Evolutionary conservation across 2,888 invertebrate genomes (phyloP).

Genomic region (Meteorus cinctellus): DNA sequence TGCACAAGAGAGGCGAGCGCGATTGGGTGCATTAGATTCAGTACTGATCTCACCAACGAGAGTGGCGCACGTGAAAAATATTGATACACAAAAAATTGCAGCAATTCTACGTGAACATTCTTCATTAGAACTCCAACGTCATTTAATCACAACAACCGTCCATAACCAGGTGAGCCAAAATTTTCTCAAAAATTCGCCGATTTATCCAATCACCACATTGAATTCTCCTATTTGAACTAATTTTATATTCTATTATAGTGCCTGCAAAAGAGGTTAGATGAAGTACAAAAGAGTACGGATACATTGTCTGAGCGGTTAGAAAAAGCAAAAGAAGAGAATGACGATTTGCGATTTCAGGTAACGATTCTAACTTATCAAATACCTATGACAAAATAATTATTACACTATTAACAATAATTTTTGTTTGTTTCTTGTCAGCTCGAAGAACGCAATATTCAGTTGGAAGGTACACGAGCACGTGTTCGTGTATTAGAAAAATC

Average conservation of each 20-base stretch:
- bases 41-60: slow-evolving; percentile 80
- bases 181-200: too few species aligned
- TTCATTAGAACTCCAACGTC: slow-evolving; percentile 87
- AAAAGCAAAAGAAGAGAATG: slow-evolving; percentile 84
- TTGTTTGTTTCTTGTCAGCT: slow-evolving; percentile 75
- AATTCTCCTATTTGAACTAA: too few species aligned
- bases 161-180: slow-evolving; percentile 83
- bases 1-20: slow-evolving; percentile 66
- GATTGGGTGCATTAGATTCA: slow-evolving; percentile 80
- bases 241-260: slow-evolving; percentile 74
- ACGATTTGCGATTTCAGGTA: slow-evolving; percentile 88
- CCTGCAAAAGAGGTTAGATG: slow-evolving; percentile 82
- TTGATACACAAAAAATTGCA: slow-evolving; percentile 84
- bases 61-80: slow-evolving; percentile 79
- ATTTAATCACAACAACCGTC: slow-evolving; percentile 86
- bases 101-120: slow-evolving; percentile 89
- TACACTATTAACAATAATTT: slow-evolving; percentile 11
- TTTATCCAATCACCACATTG: too few species aligned
- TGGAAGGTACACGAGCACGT: slow-evolving; percentile 87
- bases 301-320: slow-evolving; percentile 81
- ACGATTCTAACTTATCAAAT: slow-evolving; percentile 1
- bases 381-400: slow-evolving; percentile 9
- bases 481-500: slow-evolving; percentile 82
- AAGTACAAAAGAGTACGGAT: slow-evolving; percentile 80
- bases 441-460: slow-evolving; percentile 87